These are phyloP conservation scores for Drosophila littoralis DNA, from an alignment of 1,140 invertebrate species.

Conservation along the genomic window DNA sequence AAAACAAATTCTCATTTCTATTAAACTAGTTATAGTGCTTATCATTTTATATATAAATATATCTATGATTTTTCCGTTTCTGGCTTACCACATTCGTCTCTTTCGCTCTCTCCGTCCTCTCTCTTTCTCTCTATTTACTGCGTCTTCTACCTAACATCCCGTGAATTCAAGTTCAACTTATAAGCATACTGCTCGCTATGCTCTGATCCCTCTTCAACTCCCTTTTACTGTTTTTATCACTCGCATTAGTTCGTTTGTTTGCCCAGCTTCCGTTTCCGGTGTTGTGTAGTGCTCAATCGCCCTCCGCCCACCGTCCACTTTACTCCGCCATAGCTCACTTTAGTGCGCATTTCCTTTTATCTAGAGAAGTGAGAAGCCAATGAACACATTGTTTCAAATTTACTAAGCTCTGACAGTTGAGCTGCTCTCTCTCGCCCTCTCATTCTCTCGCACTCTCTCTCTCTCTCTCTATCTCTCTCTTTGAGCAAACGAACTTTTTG, in stretches of 20 bases:
- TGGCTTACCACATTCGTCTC: background rate
- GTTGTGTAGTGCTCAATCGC: slow-evolving; percentile 7
- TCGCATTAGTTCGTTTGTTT: slow-evolving; percentile 67
- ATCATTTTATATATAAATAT: background rate
- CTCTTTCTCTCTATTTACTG: slow-evolving; percentile 1
- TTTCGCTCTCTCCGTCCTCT: slow-evolving; percentile 8
- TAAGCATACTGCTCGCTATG: background rate
- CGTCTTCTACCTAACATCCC: background rate
- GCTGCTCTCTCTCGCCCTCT: background rate
- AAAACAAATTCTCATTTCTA: slow-evolving; percentile 9
- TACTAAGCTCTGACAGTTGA: background rate
- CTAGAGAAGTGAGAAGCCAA: slow-evolving; percentile 44
- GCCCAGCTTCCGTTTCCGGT: background rate
- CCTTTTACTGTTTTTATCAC: slow-evolving; percentile 9
- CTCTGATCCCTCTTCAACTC: background rate
- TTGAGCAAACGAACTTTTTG: slow-evolving; percentile 68
- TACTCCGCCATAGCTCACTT: slow-evolving; percentile 22
- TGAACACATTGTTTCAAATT: slow-evolving; percentile 52
- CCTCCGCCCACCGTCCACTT: background rate
- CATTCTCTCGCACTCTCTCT: background rate
- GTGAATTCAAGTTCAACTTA: background rate
- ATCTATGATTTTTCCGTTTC: slow-evolving; percentile 1
- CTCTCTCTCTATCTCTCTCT: slow-evolving; percentile 6
- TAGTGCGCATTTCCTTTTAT: slow-evolving; percentile 45
- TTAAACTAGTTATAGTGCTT: slow-evolving; percentile 29